These are phyloP conservation scores for Chaitophorus viminalis DNA, from an alignment of 2,888 invertebrate genomes.

Conservation along the genomic window DNA sequence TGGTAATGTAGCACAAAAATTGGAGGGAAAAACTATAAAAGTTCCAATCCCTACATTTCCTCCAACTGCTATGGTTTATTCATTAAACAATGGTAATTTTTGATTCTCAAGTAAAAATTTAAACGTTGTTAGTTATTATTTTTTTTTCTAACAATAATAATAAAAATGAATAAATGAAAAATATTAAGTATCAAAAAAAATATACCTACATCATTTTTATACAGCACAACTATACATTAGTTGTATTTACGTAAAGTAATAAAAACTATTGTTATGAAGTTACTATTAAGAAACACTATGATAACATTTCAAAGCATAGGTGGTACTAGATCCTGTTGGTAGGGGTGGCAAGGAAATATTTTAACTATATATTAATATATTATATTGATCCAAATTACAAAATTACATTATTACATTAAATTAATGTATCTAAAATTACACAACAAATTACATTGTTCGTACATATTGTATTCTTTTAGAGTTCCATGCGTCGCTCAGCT, in stretches of 20 bases:
- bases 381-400: no score
- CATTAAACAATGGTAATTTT: conserved; percentile 66
- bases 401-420: no score
- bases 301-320: no score
- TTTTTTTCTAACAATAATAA: background rate
- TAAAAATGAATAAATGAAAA: background rate
- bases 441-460: no score
- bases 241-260: background rate
- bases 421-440: no score
- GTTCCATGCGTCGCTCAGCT: no score
- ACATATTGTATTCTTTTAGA: no score
- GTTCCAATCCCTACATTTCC: conserved; percentile 84
- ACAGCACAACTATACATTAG: background rate
- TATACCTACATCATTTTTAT: background rate
- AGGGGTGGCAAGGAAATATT: no score
- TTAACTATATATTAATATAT: no score
- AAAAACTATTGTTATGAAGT: background rate
- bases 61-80: conserved; percentile 85
- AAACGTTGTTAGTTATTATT: background rate
- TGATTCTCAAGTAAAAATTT: conserved; percentile 29
- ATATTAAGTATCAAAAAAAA: background rate
- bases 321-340: no score
- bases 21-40: conserved; percentile 75
- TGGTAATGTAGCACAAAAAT: conserved; percentile 64
- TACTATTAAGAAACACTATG: background rate